Conservation (phyloP, 2,888 invertebrate species). For the Asteroscopus sphinx region DNA sequence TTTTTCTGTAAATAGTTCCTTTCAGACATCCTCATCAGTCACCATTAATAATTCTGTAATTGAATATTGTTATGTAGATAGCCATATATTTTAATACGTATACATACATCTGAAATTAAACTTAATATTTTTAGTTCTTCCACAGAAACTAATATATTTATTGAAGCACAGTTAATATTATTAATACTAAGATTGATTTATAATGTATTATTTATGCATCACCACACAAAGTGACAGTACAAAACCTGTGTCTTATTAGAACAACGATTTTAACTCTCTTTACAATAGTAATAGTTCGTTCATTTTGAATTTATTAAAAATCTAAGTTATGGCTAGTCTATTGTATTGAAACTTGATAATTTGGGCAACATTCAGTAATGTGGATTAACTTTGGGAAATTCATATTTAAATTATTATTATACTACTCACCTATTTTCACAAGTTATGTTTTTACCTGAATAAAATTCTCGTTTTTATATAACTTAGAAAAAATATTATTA, state of each 20-base stretch:
- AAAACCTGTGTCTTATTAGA: slow-evolving; percentile 75
- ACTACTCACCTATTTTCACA: too few species aligned
- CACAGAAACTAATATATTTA: slow-evolving; percentile 58
- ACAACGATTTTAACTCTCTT: slow-evolving; percentile 63
- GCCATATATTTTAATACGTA: slow-evolving; percentile 44
- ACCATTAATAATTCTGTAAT: slow-evolving; percentile 36
- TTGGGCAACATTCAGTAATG: slow-evolving; percentile 12
- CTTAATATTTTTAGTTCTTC: slow-evolving; percentile 37
- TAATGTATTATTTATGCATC: slow-evolving; percentile 34
- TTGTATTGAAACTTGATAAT: slow-evolving; percentile 31
- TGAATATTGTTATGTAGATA: slow-evolving; percentile 26
- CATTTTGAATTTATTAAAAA: slow-evolving; percentile 50
- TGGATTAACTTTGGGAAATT: slow-evolving; percentile 38
- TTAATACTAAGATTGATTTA: slow-evolving; percentile 42
- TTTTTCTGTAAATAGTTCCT: slow-evolving; percentile 68
- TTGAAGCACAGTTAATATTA: slow-evolving; percentile 36
- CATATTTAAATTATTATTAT: background rate
- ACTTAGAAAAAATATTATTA: too few species aligned
- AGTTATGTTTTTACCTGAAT: too few species aligned
- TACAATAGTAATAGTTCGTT: slow-evolving; percentile 41
- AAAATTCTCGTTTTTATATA: too few species aligned
- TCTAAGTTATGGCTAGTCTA: slow-evolving; percentile 56
- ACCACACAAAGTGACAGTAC: slow-evolving; percentile 64
- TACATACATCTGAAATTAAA: slow-evolving; percentile 32
- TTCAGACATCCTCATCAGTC: slow-evolving; percentile 42